Conservation (phyloP, 2,888 invertebrate genomes). For the Steinernema carpocapsae region DNA sequence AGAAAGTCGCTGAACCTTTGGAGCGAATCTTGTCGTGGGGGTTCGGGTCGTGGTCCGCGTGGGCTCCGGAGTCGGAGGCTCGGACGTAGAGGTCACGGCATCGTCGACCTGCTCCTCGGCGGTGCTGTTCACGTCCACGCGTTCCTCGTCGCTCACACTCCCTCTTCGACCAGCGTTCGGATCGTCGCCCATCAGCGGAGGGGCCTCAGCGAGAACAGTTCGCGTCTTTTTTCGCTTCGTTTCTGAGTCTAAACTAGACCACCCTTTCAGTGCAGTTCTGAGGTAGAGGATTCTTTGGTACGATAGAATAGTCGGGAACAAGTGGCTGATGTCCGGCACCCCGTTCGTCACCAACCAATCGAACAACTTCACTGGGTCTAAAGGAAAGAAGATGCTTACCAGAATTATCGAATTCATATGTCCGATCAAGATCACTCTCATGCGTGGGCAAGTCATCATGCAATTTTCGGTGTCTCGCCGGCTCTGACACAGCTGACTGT, state of each 20-base stretch:
- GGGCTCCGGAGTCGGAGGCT: slow-evolving; percentile 12
- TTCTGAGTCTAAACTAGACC: slow-evolving; percentile 54
- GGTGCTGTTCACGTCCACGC: too few relatives aligned
- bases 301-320: slow-evolving; percentile 56
- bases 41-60: slow-evolving; percentile 28
- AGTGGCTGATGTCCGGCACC: slow-evolving; percentile 55
- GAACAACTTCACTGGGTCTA: slow-evolving; percentile 65
- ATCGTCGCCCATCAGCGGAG: slow-evolving; percentile 25
- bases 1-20: slow-evolving; percentile 29
- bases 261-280: slow-evolving; percentile 47
- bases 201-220: slow-evolving; percentile 48
- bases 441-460: slow-evolving; percentile 20
- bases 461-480: neutral
- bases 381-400: slow-evolving; percentile 43
- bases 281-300: slow-evolving; percentile 50
- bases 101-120: slow-evolving; percentile 18
- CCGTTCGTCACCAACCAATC: slow-evolving; percentile 55
- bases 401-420: neutral
- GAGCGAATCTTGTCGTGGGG: slow-evolving; percentile 24
- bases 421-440: slow-evolving; percentile 16
- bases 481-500: neutral
- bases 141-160: neutral
- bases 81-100: neutral
- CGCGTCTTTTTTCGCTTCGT: slow-evolving; percentile 54
- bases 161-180: slow-evolving; percentile 33